Evolutionary conservation across 2,888 invertebrate genomes (phyloP).

Genomic region (Celastrina argiolus): DNA sequence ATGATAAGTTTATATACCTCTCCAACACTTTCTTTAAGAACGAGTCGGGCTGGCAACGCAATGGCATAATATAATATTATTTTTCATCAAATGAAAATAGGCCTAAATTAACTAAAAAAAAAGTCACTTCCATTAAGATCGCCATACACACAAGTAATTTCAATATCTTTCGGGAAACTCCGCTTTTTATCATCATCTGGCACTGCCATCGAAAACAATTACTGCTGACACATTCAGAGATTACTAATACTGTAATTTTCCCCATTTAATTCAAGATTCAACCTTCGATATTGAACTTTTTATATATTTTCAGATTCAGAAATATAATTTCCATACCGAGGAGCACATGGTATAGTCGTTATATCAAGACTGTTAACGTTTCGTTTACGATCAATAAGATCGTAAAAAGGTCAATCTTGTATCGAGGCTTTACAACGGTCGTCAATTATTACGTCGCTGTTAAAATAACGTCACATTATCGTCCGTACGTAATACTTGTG

Average conservation of each 20-base stretch:
- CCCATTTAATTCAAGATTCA: too few species aligned
- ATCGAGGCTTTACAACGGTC: slow-evolving; percentile 15
- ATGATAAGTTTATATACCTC: neutral
- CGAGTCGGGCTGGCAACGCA: neutral
- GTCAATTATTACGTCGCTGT: slow-evolving; percentile 17
- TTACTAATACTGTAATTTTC: too few species aligned
- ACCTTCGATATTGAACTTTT: neutral
- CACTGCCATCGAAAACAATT: too few species aligned
- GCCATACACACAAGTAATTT: too few species aligned
- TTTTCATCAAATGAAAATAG: neutral
- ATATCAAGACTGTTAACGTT: slow-evolving; percentile 9
- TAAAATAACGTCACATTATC: slow-evolving; percentile 10
- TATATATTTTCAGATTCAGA: neutral
- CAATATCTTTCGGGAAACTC: too few species aligned
- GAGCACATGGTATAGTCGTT: neutral
- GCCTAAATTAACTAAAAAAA: too few species aligned
- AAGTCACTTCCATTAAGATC: too few species aligned
- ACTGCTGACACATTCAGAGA: too few species aligned
- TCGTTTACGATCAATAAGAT: slow-evolving; percentile 19
- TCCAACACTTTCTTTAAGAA: neutral
- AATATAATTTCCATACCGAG: neutral
- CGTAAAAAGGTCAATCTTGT: slow-evolving; percentile 20
- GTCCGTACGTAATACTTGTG: neutral
- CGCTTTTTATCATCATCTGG: too few species aligned
- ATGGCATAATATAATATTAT: too few species aligned